Conservation (phyloP, 2,113 vertebrate genomes). For the Chroicocephalus ridibundus region DNA sequence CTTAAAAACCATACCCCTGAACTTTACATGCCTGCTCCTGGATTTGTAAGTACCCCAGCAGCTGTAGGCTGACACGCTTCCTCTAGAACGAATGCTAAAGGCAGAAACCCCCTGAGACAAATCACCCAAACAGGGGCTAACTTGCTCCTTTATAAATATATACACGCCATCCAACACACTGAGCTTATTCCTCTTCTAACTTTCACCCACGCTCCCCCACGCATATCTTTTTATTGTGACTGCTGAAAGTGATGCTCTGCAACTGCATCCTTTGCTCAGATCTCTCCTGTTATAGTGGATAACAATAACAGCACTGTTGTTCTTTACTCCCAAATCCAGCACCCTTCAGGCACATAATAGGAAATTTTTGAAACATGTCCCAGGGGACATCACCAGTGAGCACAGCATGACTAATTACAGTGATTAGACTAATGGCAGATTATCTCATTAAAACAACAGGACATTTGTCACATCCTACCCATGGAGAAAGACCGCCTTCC, state of each 20-base stretch:
- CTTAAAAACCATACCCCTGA: neutral
- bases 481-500: neutral
- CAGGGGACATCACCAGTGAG: neutral
- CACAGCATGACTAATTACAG: neutral
- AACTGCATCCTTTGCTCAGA: neutral
- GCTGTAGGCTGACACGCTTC: neutral
- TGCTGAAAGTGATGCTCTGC: neutral
- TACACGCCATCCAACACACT: neutral
- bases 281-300: neutral
- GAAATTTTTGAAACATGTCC: neutral
- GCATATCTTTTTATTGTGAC: neutral
- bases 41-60: neutral
- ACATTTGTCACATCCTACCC: neutral
- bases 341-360: neutral
- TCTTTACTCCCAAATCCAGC: neutral
- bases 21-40: neutral
- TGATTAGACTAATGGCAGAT: conserved; percentile 5
- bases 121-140: neutral
- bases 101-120: neutral
- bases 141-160: neutral
- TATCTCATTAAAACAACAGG: conserved; percentile 20
- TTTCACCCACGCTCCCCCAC: neutral
- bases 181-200: neutral
- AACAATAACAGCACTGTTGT: fast-evolving
- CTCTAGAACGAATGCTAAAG: neutral